A percentile compares a stretch with the other conserved stretches of the same genome.
Evolutionary conservation across 64 coral and sea anemone species (phyloP).

Genomic region (Pachyseris speciosa): DNA sequence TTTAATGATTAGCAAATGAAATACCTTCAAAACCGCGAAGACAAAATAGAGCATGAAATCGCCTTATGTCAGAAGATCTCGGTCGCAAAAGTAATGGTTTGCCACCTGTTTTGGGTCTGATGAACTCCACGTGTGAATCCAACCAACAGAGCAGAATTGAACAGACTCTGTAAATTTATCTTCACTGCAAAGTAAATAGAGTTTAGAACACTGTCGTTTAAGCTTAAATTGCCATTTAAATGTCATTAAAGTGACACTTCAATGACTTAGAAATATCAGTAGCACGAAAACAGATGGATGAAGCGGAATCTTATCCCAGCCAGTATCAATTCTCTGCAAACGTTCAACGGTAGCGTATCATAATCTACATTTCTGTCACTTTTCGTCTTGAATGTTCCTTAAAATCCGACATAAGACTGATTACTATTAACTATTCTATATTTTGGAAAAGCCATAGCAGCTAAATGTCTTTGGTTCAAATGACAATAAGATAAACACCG

Average conservation of each 20-base stretch:
- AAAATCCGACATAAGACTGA: too few relatives aligned
- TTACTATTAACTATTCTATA: too few relatives aligned
- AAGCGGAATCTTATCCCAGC: neutral
- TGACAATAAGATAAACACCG: too few relatives aligned
- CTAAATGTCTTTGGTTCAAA: too few relatives aligned
- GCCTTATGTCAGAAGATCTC: neutral
- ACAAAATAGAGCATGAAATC: neutral
- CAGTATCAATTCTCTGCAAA: neutral
- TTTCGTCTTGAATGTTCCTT: too few relatives aligned
- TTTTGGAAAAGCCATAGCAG: too few relatives aligned
- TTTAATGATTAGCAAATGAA: neutral
- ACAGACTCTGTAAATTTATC: neutral
- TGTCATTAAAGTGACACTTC: neutral
- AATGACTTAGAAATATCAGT: neutral
- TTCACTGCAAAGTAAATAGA: neutral
- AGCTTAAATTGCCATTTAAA: neutral
- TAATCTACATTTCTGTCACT: too few relatives aligned
- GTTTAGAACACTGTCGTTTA: neutral
- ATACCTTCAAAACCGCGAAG: neutral
- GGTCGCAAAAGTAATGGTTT: neutral
- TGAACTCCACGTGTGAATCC: conserved; percentile 5
- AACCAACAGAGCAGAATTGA: neutral
- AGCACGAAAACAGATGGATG: neutral
- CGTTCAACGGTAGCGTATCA: neutral
- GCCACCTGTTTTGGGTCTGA: neutral